Percentiles rank a stretch among this genome's conserved stretches.
phyloP scores from a whole-genome alignment of 2,797 vertebrate species.

The Scleropages formosus region DNA sequence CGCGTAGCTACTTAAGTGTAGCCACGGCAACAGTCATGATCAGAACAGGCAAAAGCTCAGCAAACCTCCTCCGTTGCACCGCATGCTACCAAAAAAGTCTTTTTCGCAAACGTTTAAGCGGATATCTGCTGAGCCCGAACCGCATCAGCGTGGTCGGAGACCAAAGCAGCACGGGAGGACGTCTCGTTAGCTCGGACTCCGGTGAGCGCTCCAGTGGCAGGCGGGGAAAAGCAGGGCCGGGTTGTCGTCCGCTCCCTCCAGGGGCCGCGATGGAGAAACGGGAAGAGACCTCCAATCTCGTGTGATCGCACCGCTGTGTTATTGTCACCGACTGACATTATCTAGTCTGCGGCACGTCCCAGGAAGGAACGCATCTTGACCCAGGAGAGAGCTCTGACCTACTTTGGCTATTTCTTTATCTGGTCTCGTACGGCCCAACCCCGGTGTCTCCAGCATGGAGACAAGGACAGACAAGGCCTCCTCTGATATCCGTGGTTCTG shows the following conservation, averaged over 20 bases:
- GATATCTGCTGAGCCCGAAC: neutral
- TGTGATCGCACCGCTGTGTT: conserved; percentile 23
- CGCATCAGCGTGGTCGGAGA: neutral
- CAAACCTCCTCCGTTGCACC: neutral
- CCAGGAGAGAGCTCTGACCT: conserved; percentile 49
- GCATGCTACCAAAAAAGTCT: neutral
- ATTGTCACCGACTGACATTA: conserved; percentile 46
- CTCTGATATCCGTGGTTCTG: conserved; percentile 26
- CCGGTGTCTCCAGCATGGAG: conserved; percentile 46
- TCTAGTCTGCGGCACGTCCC: conserved; percentile 36
- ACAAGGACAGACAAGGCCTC: conserved; percentile 45
- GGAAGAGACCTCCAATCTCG: conserved; percentile 31
- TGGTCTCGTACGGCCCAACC: conserved; percentile 43
- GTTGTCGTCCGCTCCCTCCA: conserved; percentile 30
- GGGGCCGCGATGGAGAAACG: conserved; percentile 28
- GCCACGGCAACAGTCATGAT: too few relatives aligned
- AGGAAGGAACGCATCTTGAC: conserved; percentile 44
- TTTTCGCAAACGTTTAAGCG: neutral
- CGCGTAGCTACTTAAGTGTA: too few relatives aligned
- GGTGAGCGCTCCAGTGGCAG: neutral
- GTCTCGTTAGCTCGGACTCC: neutral
- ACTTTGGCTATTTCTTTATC: conserved; percentile 53
- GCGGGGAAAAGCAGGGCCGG: neutral
- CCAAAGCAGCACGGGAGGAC: neutral
- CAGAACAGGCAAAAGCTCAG: too few relatives aligned